Base-by-base conservation (phyloP, 2,797 vertebrate genomes). In the Sternarchorhynchus goeldii region DNA sequence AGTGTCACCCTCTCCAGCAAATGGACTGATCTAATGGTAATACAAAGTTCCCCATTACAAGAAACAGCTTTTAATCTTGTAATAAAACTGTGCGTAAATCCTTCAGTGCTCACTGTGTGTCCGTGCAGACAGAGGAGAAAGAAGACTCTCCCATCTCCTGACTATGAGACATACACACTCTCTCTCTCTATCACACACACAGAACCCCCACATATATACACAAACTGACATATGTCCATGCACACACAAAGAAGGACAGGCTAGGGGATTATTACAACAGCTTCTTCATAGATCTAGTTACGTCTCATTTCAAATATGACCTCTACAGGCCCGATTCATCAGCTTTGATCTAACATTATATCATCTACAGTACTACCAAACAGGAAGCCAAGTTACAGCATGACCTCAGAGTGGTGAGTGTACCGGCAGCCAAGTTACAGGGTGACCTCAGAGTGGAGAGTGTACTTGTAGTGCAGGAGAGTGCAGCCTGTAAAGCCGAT, bases 1-100 rank as follows among this genome's bases (percentile, higher is more conserved):
- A 78, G 57, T 18, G 65, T 53, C 39, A 56, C 14, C 56, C 25
- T 75, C 72, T 58, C 50, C 25, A 36, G 76, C 66, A 78, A 78
- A 80, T 68, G 16, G 41, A 85, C 80, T 79, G 77, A 59, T 82
- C 90, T 86, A 87, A 58, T 53, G 71, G 77, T 77, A 75, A 69
- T 82, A 81, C 86, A 87, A 83, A 84, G 81, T 72, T 73, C 16
- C 36, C 83, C 78, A 78, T 90, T 84, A 83, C 21, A 83, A 82
- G 78, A 84, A 89, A 88, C 75, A 59, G 80, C 83, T 89, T 90
- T 90, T 88, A 88, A 91, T 92, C 87, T 86, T 73, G 57, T 83
- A 88, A 78, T 90, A 86, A 90, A 85, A 76, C 80, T 81, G 82
- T 50, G 25, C 12, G 67, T 85, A 82, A 86, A 90, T 87, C 64